Base-by-base conservation (phyloP, 2,888 invertebrate genomes). In the Limnephilus lunatus region DNA sequence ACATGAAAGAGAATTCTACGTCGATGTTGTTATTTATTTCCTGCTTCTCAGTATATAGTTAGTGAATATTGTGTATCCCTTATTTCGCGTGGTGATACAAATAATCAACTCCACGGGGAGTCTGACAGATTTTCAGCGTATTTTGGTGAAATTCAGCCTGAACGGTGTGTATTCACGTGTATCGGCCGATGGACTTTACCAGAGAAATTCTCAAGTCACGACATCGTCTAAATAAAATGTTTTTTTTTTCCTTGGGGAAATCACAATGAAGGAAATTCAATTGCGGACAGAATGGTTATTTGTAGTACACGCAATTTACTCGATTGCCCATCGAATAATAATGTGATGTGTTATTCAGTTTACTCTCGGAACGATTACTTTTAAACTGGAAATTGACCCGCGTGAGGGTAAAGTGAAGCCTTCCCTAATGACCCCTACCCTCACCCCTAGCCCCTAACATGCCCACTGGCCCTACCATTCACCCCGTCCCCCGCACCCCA, bases 341-440 rank as follows among this genome's bases (percentile, higher is more conserved):
- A 68, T 68, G 68, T 68, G 68, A 68, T 68, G 68, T n/a, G 68
- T 68, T 68, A 68, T 68, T 68, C 68, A 68, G 68, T 68, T 68
- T 68, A 25, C 25, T 68, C 19, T 19, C 25, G 25, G 68, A 68
- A 68, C 25, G 25, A 68, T 68, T 68, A 68, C 68, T 68, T 68
- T n/a, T 68, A 68, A 68, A 68, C 68, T 68, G 68, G 25, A 68
- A n/a, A 68, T 68, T 68, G 68, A 68, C 68, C 68, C 25, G 7
- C 68, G 68, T 9, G 68, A 68, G 68, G n/a, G 68, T 19, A 68
- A 25, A 68, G 19, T 68, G 4, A 30, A 39, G 7, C 25, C 85
- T 9, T 35, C n/a, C 7, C 86, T 14, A n/a, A 39, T n/a, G 44
- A 19, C 53, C 53, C 19, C 53, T 15, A 0, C 19, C 4, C 19